Evolutionary conservation across 2,888 invertebrate species (phyloP).

Genomic region (Epistrophe grossulariae): DNA sequence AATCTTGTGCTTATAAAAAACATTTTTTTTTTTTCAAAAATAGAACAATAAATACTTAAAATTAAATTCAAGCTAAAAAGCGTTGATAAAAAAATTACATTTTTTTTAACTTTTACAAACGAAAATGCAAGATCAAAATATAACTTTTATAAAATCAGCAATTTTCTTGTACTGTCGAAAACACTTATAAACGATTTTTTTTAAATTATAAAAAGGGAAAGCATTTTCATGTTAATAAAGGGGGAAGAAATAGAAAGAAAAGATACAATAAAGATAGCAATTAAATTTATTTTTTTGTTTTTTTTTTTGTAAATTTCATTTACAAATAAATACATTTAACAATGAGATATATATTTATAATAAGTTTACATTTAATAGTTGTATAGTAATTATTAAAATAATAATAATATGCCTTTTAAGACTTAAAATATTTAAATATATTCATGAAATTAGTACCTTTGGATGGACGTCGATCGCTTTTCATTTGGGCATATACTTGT

Average conservation of each 20-base stretch:
- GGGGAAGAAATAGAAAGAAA: slow-evolving; percentile 60
- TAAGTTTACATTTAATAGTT: slow-evolving; percentile 48
- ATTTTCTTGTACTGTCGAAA: slow-evolving; percentile 61
- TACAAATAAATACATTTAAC: slow-evolving; percentile 69
- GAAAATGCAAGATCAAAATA: slow-evolving; percentile 15
- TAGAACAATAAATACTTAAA: slow-evolving; percentile 4
- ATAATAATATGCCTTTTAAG: slow-evolving; percentile 11
- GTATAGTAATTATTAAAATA: slow-evolving; percentile 2
- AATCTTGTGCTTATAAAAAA: not conserved
- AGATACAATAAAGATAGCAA: slow-evolving; percentile 53
- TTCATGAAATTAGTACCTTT: slow-evolving; percentile 82
- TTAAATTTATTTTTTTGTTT: slow-evolving; percentile 43
- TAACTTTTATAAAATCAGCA: slow-evolving; percentile 1
- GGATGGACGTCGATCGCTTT: slow-evolving; percentile 81
- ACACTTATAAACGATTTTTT: slow-evolving; percentile 48
- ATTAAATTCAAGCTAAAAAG: slow-evolving; percentile 22
- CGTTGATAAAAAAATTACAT: slow-evolving; percentile 9
- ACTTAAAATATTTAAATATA: slow-evolving; percentile 80
- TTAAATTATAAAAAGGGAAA: slow-evolving; percentile 25
- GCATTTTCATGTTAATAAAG: slow-evolving; percentile 50
- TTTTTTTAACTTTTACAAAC: not conserved
- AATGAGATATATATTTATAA: slow-evolving; percentile 44
- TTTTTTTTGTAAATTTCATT: slow-evolving; percentile 46
- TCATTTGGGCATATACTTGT: slow-evolving; percentile 82
- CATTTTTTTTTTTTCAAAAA: not conserved